Conservation (phyloP, 2,113 vertebrate genomes). For the Phyllostomus discolor region DNA sequence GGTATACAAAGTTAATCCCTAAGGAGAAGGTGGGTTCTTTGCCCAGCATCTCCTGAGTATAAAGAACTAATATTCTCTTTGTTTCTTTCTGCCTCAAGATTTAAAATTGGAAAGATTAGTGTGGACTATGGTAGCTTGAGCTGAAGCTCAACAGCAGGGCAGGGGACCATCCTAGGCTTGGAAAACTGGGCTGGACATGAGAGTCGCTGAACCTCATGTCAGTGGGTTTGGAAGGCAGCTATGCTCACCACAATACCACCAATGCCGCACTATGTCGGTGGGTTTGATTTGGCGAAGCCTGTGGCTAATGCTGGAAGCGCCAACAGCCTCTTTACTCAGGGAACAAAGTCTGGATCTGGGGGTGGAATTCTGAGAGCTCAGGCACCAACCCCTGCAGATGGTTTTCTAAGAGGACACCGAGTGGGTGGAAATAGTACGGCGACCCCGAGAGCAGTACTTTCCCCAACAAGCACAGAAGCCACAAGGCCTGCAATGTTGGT, state of each 20-base stretch:
- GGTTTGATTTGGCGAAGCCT: neutral
- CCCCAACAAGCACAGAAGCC: neutral
- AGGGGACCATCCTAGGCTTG: neutral
- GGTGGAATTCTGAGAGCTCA: neutral
- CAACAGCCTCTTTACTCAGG: neutral
- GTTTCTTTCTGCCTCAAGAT: neutral
- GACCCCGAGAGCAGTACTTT: neutral
- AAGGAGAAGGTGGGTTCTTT: neutral
- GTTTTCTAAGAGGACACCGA: neutral
- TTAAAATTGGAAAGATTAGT: neutral
- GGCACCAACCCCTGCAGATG: neutral
- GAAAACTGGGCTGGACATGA: neutral
- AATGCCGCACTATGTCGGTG: constrained; percentile 35
- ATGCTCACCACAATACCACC: constrained; percentile 87
- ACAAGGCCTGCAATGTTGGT: neutral
- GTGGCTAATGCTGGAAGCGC: neutral
- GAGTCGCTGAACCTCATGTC: neutral
- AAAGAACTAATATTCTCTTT: neutral
- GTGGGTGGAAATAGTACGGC: neutral
- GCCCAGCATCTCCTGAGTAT: neutral
- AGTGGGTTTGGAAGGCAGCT: constrained; percentile 80
- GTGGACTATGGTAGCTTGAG: neutral
- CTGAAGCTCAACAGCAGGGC: neutral
- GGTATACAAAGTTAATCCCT: neutral
- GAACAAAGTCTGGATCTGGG: neutral